These are phyloP conservation scores for Chloebia gouldiae DNA, from an alignment of 2,113 vertebrate species.

Conservation along the genomic window DNA sequence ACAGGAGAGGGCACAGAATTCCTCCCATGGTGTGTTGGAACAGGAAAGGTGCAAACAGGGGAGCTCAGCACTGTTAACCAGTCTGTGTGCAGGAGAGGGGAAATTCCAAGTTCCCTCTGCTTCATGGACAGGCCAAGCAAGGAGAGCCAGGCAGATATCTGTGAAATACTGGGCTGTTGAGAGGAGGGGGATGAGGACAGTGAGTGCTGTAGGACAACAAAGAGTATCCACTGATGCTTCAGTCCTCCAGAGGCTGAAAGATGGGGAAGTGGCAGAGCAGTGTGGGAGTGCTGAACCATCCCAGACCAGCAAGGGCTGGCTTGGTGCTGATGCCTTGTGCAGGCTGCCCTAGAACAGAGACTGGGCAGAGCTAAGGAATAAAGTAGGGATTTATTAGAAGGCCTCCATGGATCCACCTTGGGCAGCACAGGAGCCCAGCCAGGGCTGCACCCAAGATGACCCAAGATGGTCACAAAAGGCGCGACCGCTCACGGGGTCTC, in stretches of 20 bases:
- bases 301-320: no score
- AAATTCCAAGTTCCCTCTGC: not conserved
- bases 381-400: not conserved
- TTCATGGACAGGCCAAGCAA: fast-evolving
- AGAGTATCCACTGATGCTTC: not conserved
- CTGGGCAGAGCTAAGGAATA: not conserved
- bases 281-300: not conserved
- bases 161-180: not conserved
- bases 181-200: not conserved
- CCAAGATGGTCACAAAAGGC: not conserved
- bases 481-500: fast-evolving
- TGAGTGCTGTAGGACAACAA: not conserved
- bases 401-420: not conserved
- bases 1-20: not conserved
- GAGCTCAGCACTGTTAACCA: not conserved
- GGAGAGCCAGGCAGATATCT: not conserved
- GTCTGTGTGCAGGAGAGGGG: not conserved
- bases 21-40: not conserved
- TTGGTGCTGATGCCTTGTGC: not conserved
- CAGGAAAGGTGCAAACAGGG: not conserved
- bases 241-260: not conserved
- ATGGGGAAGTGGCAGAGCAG: not conserved
- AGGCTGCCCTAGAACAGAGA: not conserved
- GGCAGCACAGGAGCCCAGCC: not conserved
- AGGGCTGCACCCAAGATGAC: not conserved